Evolutionary conservation across 2,797 vertebrate genomes (phyloP).

Genomic region (Sebastes trivittatus): DNA sequence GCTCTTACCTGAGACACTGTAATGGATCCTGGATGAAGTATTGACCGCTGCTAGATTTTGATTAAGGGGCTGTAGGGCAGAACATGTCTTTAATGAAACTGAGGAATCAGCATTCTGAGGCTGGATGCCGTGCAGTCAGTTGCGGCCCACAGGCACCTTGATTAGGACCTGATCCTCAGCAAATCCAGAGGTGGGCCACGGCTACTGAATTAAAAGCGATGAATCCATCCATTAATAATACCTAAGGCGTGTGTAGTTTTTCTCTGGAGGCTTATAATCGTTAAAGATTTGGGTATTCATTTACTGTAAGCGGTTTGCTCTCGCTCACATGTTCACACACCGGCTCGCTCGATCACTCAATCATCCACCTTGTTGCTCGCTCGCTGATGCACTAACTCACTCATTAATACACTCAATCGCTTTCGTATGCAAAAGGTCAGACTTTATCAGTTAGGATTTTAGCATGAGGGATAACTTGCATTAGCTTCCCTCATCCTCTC

Average conservation of each 20-base stretch:
- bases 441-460: slow-evolving; percentile 67
- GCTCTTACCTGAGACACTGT: slow-evolving; percentile 84
- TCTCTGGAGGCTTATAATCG: slow-evolving; percentile 61
- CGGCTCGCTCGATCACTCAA: slow-evolving; percentile 35
- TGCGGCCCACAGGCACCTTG: slow-evolving; percentile 56
- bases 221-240: slow-evolving; percentile 71
- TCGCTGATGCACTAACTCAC: slow-evolving; percentile 47
- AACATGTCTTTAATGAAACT: slow-evolving; percentile 85
- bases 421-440: slow-evolving; percentile 65
- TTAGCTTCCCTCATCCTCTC: slow-evolving; percentile 58
- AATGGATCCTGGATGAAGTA: slow-evolving; percentile 89
- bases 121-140: slow-evolving; percentile 22
- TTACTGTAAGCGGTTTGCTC: slow-evolving; percentile 45
- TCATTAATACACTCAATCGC: slow-evolving; percentile 48
- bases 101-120: slow-evolving; percentile 81
- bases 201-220: slow-evolving; percentile 70
- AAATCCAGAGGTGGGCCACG: slow-evolving; percentile 49
- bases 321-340: slow-evolving; percentile 7
- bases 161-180: slow-evolving; percentile 72
- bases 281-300: slow-evolving; percentile 61
- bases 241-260: slow-evolving; percentile 51
- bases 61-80: slow-evolving; percentile 86
- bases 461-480: slow-evolving; percentile 50
- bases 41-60: slow-evolving; percentile 87
- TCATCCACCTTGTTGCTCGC: slow-evolving; percentile 39